Conservation (phyloP, 2,888 invertebrate genomes). For the Gonocerus acuteangulatus region DNA sequence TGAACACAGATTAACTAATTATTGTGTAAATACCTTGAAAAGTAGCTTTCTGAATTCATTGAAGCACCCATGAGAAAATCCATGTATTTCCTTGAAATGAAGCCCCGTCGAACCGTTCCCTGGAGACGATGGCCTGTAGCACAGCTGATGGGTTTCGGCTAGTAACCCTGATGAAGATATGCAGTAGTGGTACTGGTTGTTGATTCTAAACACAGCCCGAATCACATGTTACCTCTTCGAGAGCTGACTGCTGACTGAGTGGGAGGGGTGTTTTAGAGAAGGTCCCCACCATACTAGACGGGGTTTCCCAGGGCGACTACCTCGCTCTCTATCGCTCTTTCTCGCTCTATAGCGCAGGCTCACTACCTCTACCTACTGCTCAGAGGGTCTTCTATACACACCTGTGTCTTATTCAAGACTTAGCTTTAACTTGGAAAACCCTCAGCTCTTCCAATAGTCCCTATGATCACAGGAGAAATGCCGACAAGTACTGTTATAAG, state of each 20-base stretch:
- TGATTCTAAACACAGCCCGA: too few relatives aligned
- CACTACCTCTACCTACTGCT: too few relatives aligned
- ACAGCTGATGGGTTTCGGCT: too few relatives aligned
- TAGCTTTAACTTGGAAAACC: too few relatives aligned
- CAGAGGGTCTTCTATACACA: too few relatives aligned
- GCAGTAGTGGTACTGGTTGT: neutral
- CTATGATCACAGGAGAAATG: too few relatives aligned
- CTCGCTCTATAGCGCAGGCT: too few relatives aligned
- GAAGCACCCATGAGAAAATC: constrained; percentile 13
- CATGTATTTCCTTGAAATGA: neutral
- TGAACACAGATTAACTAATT: too few relatives aligned
- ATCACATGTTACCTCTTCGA: neutral
- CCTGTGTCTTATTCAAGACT: too few relatives aligned
- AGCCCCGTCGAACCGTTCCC: neutral
- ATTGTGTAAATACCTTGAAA: constrained; percentile 10
- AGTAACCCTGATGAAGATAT: too few relatives aligned
- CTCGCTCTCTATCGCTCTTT: neutral
- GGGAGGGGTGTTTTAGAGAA: constrained; percentile 1
- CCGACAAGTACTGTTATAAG: too few relatives aligned
- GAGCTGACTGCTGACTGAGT: neutral
- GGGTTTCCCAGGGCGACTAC: constrained; percentile 11
- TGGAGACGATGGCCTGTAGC: neutral
- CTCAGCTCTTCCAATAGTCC: too few relatives aligned
- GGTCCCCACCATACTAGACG: constrained; percentile 5
- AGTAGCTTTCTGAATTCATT: constrained; percentile 14